Conservation (phyloP, 2,888 invertebrate species). For the Tenthredo notha region DNA sequence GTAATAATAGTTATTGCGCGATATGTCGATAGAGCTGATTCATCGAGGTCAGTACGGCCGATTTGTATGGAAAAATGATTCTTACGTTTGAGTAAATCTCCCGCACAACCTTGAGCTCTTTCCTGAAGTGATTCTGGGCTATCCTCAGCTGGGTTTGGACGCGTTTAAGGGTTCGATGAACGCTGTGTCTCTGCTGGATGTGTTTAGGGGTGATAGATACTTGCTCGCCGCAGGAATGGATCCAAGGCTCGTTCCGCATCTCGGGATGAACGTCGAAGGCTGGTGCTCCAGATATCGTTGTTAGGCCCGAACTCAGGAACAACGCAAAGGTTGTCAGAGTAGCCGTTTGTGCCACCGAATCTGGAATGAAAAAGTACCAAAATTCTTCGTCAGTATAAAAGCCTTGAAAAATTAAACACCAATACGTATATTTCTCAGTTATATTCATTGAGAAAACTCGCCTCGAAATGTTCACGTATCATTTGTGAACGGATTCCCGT, state of each 20-base stretch:
- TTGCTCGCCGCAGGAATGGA: constrained; percentile 74
- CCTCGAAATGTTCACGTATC: neutral
- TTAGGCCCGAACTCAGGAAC: constrained; percentile 71
- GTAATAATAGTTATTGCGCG: neutral
- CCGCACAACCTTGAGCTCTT: constrained; percentile 71
- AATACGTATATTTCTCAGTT: neutral
- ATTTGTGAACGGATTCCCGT: no score
- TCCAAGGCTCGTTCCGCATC: constrained; percentile 71
- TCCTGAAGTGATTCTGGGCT: constrained; percentile 75
- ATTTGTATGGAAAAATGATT: neutral
- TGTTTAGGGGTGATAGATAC: constrained; percentile 67
- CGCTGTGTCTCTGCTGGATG: constrained; percentile 70
- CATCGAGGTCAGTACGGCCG: neutral
- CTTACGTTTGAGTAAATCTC: constrained; percentile 75
- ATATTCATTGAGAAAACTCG: neutral
- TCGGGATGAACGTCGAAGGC: constrained; percentile 60
- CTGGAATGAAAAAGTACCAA: constrained; percentile 66
- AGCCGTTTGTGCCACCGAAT: constrained; percentile 75
- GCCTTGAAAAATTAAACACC: neutral
- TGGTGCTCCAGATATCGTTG: constrained; percentile 68
- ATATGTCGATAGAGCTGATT: neutral
- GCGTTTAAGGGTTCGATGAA: constrained; percentile 71
- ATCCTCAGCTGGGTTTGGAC: constrained; percentile 75
- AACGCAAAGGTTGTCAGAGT: constrained; percentile 74
- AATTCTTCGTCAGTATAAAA: neutral